Evolutionary conservation across 2,888 invertebrate genomes (phyloP).

Genomic region (Stenodema calcarata): DNA sequence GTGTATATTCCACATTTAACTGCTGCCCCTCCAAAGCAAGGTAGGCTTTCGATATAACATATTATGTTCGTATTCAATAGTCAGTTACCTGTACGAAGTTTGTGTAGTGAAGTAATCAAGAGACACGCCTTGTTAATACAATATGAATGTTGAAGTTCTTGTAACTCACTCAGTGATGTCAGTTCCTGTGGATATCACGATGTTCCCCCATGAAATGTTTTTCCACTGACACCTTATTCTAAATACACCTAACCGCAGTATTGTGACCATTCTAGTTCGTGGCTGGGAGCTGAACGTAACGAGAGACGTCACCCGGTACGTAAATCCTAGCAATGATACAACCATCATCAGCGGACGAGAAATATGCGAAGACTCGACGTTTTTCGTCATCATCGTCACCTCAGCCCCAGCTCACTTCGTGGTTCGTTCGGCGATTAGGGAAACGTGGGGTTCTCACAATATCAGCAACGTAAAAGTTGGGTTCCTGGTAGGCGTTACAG

Average conservation of each 20-base stretch:
- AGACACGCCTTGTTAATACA: too few species aligned
- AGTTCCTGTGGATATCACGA: too few species aligned
- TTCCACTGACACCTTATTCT: background rate
- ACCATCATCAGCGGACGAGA: conserved; percentile 65
- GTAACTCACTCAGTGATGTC: too few species aligned
- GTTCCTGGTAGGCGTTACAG: conserved; percentile 70
- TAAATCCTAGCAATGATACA: conserved; percentile 74
- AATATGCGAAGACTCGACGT: conserved; percentile 60
- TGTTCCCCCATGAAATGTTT: too few species aligned
- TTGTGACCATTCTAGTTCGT: conserved; percentile 56
- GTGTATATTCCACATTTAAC: conserved; percentile 36
- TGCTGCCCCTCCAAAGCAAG: conserved; percentile 20
- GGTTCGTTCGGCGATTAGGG: conserved; percentile 71
- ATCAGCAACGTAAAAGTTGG: conserved; percentile 60
- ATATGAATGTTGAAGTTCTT: too few species aligned
- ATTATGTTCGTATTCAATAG: too few species aligned
- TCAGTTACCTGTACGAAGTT: too few species aligned
- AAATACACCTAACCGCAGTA: background rate
- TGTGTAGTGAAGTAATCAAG: too few species aligned
- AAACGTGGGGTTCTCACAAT: conserved; percentile 71
- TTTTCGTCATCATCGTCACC: conserved; percentile 77
- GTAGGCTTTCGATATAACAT: background rate
- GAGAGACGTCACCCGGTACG: conserved; percentile 74
- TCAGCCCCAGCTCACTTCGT: conserved; percentile 75
- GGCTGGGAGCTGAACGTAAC: conserved; percentile 81